Percentiles rank a stretch among this genome's conserved stretches.
Conservation (phyloP, 2,797 vertebrate genomes). For the Sardinella longiceps region DNA sequence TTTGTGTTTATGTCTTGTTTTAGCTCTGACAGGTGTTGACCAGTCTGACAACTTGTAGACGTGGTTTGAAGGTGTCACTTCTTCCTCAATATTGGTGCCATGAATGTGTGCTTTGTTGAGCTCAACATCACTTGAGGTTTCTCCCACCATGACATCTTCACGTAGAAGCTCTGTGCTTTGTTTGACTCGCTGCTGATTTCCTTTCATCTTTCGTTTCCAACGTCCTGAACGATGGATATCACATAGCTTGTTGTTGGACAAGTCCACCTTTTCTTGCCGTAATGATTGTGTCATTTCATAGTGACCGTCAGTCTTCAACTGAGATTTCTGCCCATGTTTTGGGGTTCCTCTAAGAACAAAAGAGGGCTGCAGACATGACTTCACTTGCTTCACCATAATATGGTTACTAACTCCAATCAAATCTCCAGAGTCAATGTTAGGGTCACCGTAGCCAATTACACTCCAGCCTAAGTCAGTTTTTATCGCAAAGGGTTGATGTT, state of each 20-base stretch:
- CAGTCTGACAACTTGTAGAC: too few relatives aligned
- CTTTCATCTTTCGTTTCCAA: slow-evolving; percentile 17
- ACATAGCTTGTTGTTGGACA: slow-evolving; percentile 27
- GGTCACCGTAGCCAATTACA: slow-evolving; percentile 34
- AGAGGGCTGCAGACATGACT: slow-evolving; percentile 28
- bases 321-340: too few relatives aligned
- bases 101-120: too few relatives aligned
- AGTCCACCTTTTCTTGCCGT: background rate
- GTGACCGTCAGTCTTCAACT: too few relatives aligned
- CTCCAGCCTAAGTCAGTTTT: slow-evolving; percentile 33
- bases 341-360: background rate
- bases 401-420: slow-evolving; percentile 34
- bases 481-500: slow-evolving; percentile 18
- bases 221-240: background rate
- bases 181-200: slow-evolving; percentile 3
- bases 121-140: too few relatives aligned
- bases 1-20: too few relatives aligned
- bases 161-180: too few relatives aligned
- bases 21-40: too few relatives aligned
- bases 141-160: too few relatives aligned
- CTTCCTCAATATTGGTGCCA: too few relatives aligned
- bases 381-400: slow-evolving; percentile 41
- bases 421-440: slow-evolving; percentile 40
- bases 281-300: too few relatives aligned
- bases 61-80: too few relatives aligned